Percentiles rank a stretch among this genome's conserved stretches.
phyloP scores from a whole-genome alignment of 2,888 invertebrate genomes.

The Epinotia bilunana region DNA sequence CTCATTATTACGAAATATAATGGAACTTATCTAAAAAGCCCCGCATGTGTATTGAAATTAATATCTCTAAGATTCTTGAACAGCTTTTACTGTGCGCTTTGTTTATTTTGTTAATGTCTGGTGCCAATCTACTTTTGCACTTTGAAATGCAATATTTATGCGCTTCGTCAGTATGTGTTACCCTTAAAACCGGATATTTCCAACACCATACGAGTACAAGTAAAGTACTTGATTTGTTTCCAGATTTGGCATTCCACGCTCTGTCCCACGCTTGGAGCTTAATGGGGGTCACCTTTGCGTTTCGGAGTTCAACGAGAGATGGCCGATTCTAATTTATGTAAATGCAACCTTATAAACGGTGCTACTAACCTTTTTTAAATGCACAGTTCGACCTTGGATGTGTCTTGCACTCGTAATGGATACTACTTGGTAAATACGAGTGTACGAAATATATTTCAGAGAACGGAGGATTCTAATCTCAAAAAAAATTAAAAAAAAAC shows the following conservation, averaged over 20 bases:
- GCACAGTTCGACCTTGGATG: constrained; percentile 24
- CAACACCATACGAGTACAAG: not conserved
- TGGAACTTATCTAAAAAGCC: too few species aligned
- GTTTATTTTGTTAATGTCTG: too few species aligned
- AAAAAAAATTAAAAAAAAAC: too few species aligned
- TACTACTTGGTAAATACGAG: not conserved
- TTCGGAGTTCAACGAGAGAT: constrained; percentile 40
- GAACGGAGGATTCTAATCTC: not conserved
- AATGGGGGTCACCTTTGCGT: constrained; percentile 43
- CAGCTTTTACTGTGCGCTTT: too few species aligned
- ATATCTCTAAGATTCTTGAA: too few species aligned
- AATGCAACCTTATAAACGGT: constrained; percentile 36
- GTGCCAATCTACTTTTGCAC: too few species aligned
- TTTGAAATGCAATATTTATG: too few species aligned
- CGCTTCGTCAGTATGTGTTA: not conserved
- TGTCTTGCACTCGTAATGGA: not conserved
- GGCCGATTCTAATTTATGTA: constrained; percentile 38
- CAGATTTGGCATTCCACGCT: constrained; percentile 33
- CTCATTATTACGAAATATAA: too few species aligned
- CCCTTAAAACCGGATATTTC: not conserved
- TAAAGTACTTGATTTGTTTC: constrained; percentile 19
- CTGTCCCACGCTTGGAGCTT: constrained; percentile 34
- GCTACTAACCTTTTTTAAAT: constrained; percentile 30
- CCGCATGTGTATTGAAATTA: too few species aligned
- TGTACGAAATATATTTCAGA: not conserved